Evolutionary conservation across 2,797 vertebrate species (phyloP), one percentile per base, ranked within the genome.

Genomic region (Falco berigora): DNA sequence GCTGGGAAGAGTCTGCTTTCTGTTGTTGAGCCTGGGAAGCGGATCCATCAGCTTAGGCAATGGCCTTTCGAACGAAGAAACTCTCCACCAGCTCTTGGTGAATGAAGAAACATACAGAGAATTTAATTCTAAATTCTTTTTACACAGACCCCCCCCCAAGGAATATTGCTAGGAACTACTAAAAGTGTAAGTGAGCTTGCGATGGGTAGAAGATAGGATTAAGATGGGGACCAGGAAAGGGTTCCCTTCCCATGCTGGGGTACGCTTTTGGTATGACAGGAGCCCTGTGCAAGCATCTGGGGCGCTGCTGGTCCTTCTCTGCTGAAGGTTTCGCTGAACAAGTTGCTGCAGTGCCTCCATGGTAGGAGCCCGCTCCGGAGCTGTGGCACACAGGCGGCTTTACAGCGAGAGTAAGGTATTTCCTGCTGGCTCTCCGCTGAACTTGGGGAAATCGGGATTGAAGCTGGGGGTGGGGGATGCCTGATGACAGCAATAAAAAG

Each of bases 401-500:
- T 89, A 68, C 76, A 72, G 38, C 2, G 4, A 36, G 8, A 75
- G 69, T 17, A 21, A 95, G 75, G 77, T 69, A 82, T 91, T 95
- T 95, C 81, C 89, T 94, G 73, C 50, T 86, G 62, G 28, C 73
- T 93, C 38, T 88, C 58, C 0, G 1, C 69, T 92, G 94, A 92
- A 88, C 66, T 78, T 47, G 66, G 58, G 71, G 74, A 96, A 88
- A 49, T 67, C 0, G 1, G 68, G 46, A 72, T 46, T 56, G 46
- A 72, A 78, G 49, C 81, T 75, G 62, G 44, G 83, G 34, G 55
- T 58, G 68, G 66, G 63, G 76, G 50, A 38, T 0, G 14, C 58
- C 66, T 72, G 62, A 83, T 84, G 83, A 75, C 9, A 17, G 81
- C 89, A 88, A 53, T 94, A 91, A 91, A 94, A 95, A 79, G 90